Conservation (phyloP, 2,113 vertebrate species). For the Neolamprologus fasciatus region DNA sequence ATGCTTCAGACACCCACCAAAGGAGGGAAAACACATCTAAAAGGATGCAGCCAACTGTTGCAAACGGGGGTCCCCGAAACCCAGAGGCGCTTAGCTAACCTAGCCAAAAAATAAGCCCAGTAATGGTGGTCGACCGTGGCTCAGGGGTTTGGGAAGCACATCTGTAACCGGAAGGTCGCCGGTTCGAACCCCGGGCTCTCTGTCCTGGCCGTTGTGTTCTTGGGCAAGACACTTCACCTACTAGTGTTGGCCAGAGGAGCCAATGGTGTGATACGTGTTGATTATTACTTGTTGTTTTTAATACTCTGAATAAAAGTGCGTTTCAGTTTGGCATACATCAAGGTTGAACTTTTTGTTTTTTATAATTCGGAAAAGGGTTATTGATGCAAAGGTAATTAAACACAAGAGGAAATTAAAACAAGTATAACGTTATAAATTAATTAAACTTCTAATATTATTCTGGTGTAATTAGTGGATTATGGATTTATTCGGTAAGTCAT, state of each 20-base stretch:
- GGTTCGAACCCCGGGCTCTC: fast-evolving
- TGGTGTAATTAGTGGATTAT: neutral
- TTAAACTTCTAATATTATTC: neutral
- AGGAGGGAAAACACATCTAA: neutral
- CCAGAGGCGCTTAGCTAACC: neutral
- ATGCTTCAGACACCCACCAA: neutral
- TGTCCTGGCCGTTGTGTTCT: too few relatives aligned
- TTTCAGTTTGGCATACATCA: neutral
- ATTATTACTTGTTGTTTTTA: neutral
- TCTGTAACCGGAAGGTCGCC: fast-evolving
- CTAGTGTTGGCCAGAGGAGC: too few relatives aligned
- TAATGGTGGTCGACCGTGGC: neutral
- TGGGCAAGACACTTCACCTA: too few relatives aligned
- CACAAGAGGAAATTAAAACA: neutral
- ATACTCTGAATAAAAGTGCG: neutral
- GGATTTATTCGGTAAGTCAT: neutral
- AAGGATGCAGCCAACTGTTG: neutral
- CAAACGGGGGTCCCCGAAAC: neutral
- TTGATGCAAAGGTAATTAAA: neutral
- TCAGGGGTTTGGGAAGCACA: too few relatives aligned
- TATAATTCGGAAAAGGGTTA: neutral
- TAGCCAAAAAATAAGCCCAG: neutral
- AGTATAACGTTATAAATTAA: neutral
- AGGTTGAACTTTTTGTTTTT: neutral
- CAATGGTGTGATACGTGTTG: fast-evolving